Evolutionary conservation across 2,113 vertebrate genomes (phyloP).

Genomic region (Pagrus major): DNA sequence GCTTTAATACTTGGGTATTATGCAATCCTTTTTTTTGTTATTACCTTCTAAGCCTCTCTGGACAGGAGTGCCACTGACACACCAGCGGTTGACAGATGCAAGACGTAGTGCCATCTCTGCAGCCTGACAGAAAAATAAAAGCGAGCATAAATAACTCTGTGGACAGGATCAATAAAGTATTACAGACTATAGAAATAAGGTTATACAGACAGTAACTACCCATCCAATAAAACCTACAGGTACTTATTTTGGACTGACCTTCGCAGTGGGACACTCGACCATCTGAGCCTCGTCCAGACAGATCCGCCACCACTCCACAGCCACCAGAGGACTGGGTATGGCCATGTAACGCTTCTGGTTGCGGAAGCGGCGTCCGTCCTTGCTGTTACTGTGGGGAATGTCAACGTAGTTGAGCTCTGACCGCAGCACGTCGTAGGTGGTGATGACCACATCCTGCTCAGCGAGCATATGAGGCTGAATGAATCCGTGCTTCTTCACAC

Average conservation of each 20-base stretch:
- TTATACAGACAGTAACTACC: neutral
- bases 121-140: slow-evolving; percentile 83
- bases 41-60: slow-evolving; percentile 97
- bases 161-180: neutral
- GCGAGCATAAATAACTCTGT: neutral
- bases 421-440: slow-evolving; percentile 96
- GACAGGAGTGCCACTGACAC: slow-evolving; percentile 98
- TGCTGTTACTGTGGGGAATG: slow-evolving; percentile 96
- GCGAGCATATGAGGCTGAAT: slow-evolving; percentile 95
- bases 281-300: slow-evolving; percentile 98
- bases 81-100: slow-evolving; percentile 97
- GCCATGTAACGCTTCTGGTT: slow-evolving; percentile 99
- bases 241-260: slow-evolving; percentile 79
- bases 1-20: neutral
- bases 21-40: neutral
- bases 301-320: slow-evolving; percentile 99
- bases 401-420: slow-evolving; percentile 96
- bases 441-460: slow-evolving; percentile 98
- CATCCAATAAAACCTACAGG: neutral
- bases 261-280: slow-evolving; percentile 97
- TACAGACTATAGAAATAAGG: neutral
- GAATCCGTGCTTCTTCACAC: slow-evolving; percentile 98
- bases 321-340: slow-evolving; percentile 96
- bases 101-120: slow-evolving; percentile 98
- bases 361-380: slow-evolving; percentile 94